Evolutionary conservation across 1,140 invertebrate species (phyloP).

Genomic region (Lucilia sericata): DNA sequence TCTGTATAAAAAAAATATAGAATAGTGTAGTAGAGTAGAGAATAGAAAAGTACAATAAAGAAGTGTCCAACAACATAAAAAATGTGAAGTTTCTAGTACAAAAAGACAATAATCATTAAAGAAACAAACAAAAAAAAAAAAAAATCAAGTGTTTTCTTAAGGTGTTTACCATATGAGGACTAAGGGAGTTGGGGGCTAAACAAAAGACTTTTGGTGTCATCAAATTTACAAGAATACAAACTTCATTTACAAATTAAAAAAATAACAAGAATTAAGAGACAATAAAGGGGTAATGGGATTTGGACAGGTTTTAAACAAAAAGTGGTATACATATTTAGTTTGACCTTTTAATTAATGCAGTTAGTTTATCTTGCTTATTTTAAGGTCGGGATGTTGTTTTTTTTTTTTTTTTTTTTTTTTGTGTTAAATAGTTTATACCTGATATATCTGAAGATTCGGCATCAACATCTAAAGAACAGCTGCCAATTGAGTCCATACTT

Average conservation of each 20-base stretch:
- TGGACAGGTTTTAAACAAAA: not conserved
- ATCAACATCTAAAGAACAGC: slow-evolving; percentile 85
- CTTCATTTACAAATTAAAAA: not conserved
- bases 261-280: not conserved
- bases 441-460: slow-evolving; percentile 82
- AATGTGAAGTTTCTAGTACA: not conserved
- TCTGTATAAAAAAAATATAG: not conserved
- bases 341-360: not conserved
- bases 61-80: not conserved
- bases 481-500: slow-evolving; percentile 81
- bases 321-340: not conserved
- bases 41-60: not conserved
- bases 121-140: not conserved
- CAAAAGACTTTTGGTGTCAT: not conserved
- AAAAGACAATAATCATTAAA: not conserved
- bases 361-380: slow-evolving; percentile 8
- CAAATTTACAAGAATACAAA: slow-evolving; percentile 15
- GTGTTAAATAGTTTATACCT: slow-evolving; percentile 71
- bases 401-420: not conserved
- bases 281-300: not conserved
- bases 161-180: not conserved
- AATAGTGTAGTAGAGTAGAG: not conserved
- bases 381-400: not conserved
- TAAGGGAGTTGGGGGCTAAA: not conserved
- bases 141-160: not conserved